These are phyloP conservation scores for Fragum sueziense DNA, from an alignment of 2,888 invertebrate species.

Conservation along the genomic window DNA sequence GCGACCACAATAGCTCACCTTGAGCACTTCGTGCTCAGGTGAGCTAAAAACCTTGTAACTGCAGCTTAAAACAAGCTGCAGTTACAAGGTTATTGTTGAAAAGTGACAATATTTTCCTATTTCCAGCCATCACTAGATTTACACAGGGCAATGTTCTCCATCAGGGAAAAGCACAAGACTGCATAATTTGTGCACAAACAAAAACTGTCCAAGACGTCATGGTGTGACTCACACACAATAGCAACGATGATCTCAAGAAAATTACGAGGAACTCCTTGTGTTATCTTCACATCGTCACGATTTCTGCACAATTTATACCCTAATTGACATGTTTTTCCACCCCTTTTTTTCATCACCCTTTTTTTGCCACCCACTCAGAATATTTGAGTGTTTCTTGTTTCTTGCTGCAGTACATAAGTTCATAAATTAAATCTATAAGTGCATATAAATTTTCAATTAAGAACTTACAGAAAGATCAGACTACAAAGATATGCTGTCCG, in stretches of 20 bases:
- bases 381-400: no score
- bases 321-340: slow-evolving; percentile 8
- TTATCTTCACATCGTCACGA: not conserved
- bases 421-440: no score
- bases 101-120: no score
- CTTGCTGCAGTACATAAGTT: no score
- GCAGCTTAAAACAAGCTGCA: no score
- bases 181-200: slow-evolving; percentile 10
- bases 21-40: no score
- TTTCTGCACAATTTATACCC: not conserved
- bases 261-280: not conserved
- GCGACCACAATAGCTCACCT: no score
- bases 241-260: not conserved
- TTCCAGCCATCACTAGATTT: not conserved
- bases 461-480: no score
- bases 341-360: not conserved
- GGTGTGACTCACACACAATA: slow-evolving; percentile 3
- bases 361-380: not conserved
- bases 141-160: not conserved
- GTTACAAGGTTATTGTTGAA: no score
- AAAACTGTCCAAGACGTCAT: slow-evolving; percentile 2
- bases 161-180: not conserved
- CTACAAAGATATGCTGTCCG: no score
- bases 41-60: no score
- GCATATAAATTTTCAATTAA: no score